These are phyloP conservation scores for Plotosus lineatus DNA, from an alignment of 2,113 vertebrate genomes.

Conservation along the genomic window DNA sequence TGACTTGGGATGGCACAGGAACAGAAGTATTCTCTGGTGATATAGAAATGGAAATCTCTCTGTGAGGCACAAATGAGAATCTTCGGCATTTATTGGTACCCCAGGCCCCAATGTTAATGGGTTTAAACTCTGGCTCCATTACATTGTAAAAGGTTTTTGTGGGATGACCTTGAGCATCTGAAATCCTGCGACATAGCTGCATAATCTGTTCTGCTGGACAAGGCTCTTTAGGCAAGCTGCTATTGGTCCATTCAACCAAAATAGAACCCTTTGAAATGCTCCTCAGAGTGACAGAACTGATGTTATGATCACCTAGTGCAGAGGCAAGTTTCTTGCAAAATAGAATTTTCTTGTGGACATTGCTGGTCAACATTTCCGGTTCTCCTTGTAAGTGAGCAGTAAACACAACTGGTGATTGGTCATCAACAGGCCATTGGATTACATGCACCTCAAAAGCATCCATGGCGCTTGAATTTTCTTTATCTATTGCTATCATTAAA, in stretches of 20 bases:
- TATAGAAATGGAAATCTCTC: conserved; percentile 58
- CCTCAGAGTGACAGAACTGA: conserved; percentile 86
- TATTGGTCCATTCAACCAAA: conserved; percentile 93
- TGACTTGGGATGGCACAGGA: conserved; percentile 62
- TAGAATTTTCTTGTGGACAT: conserved; percentile 88
- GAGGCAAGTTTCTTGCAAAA: conserved; percentile 90
- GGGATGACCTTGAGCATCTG: conserved; percentile 78
- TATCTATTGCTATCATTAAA: conserved; percentile 91
- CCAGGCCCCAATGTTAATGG: conserved; percentile 78
- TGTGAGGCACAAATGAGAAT: conserved; percentile 81
- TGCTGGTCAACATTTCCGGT: conserved; percentile 72
- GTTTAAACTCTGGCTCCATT: conserved; percentile 89
- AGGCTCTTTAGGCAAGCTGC: conserved; percentile 81
- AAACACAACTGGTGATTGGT: conserved; percentile 85
- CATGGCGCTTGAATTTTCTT: conserved; percentile 84
- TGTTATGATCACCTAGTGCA: conserved; percentile 88
- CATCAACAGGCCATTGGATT: conserved; percentile 78
- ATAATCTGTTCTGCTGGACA: conserved; percentile 88
- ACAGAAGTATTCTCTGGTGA: conserved; percentile 21
- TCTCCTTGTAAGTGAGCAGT: conserved; percentile 85
- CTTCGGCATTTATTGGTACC: conserved; percentile 84
- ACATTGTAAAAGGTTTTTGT: conserved; percentile 76
- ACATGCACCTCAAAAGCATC: conserved; percentile 93
- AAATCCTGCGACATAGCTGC: conserved; percentile 80
- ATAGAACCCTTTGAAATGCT: conserved; percentile 87